phyloP scores from a whole-genome alignment of 2,797 vertebrate species.

The Xenentodon cancila region DNA sequence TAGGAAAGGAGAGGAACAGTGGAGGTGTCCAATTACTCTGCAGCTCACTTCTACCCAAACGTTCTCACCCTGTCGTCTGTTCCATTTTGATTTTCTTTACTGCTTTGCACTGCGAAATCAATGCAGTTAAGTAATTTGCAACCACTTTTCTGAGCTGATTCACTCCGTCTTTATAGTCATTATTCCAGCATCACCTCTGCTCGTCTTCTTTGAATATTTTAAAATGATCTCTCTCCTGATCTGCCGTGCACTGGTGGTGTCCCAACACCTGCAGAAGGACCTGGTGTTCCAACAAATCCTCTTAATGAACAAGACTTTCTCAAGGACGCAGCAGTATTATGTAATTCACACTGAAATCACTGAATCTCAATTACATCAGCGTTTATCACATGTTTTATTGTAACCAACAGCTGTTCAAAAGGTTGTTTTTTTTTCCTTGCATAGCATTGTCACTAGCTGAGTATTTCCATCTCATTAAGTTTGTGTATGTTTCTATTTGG shows the following conservation, averaged over 20 bases:
- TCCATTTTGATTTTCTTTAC: conserved; percentile 27
- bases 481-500: conserved; percentile 57
- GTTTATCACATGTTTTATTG: conserved; percentile 66
- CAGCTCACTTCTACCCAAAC: conserved; percentile 32
- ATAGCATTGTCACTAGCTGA: conserved; percentile 29
- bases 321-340: conserved; percentile 32
- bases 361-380: conserved; percentile 49
- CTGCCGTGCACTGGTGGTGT: conserved; percentile 12
- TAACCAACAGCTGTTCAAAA: conserved; percentile 60
- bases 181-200: not conserved
- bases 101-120: conserved; percentile 27
- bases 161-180: conserved; percentile 1
- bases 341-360: conserved; percentile 63
- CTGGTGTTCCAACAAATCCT: conserved; percentile 3
- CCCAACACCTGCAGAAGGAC: conserved; percentile 38
- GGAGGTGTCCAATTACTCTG: conserved; percentile 46
- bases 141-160: conserved; percentile 2
- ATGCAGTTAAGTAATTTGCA: conserved; percentile 10
- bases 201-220: conserved; percentile 13
- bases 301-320: conserved; percentile 15
- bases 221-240: conserved; percentile 26
- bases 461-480: conserved; percentile 49
- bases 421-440: conserved; percentile 55
- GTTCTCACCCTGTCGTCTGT: conserved; percentile 47
- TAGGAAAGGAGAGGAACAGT: conserved; percentile 21